Evolutionary conservation across 2,888 invertebrate species (phyloP), one percentile per base, ranked within the genome.

Genomic region (Agrochola litura): DNA sequence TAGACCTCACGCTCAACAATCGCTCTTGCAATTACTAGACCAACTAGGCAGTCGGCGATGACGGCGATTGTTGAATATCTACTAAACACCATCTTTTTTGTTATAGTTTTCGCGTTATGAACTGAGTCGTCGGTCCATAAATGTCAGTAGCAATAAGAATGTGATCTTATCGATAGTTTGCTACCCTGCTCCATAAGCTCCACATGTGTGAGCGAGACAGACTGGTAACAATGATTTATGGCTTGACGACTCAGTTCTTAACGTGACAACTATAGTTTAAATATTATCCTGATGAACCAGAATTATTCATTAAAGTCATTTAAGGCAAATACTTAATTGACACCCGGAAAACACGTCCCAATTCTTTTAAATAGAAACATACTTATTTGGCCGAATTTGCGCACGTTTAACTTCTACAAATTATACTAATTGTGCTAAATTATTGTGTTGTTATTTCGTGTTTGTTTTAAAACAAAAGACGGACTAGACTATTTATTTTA

Each of bases 341-440:
- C n/a, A 16, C 3, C 65, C 54, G 73, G 72, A 80, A 77, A 72
- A 74, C n/a, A 60, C 25, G 77, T 30, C 30, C 82, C 58, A 70
- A 37, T 70, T 75, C 76, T 43, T 37, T n/a, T 75, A 78, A 66
- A 78, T 25, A 65, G 2, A 30, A 37, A 9, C 16, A 30, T 25
- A 58, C 52, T 16, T 52, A 60, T 71, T 64, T 73, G 16, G 67
- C 30, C 69, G 2, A 76, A n/a, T 64, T 69, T 66, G 54, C 6
- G 66, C 37, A 41, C 12, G 14, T 52, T 71, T 30, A 52, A 54
- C 22, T 73, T 65, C 46, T 9, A 68, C 46, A 61, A 81, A 71
- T 77, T 60, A 76, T 14, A 61, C 73, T 73, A 84, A 87, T 83
- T 83, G 63, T 30, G 65, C 63, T 72, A 74, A 85, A 82, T 68